Percentiles rank a stretch among this genome's conserved stretches.
Conservation (phyloP, 2,888 invertebrate species). For the Auanema sp. region DNA sequence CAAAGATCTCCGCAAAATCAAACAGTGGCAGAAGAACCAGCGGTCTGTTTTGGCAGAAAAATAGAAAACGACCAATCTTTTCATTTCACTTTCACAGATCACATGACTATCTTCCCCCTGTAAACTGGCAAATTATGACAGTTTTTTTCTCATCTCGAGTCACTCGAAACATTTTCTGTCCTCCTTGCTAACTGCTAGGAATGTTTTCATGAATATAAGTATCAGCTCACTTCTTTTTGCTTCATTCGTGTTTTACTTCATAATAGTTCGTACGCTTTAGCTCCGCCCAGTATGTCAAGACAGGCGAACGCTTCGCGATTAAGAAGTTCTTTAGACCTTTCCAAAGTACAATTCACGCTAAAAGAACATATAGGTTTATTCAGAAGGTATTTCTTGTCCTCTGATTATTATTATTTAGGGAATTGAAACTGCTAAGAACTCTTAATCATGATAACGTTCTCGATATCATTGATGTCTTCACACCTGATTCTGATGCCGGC, state of each 20-base stretch:
- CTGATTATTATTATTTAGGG: conserved; percentile 69
- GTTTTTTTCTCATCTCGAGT: too few species aligned
- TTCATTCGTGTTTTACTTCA: background rate
- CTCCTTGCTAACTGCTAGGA: too few species aligned
- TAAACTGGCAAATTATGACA: too few species aligned
- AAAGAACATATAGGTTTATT: conserved; percentile 74
- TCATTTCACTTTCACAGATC: too few species aligned
- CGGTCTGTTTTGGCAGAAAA: too few species aligned
- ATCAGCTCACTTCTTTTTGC: too few species aligned
- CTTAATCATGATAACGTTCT: conserved; percentile 99
- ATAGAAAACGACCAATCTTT: too few species aligned
- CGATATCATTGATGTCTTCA: conserved; percentile 58
- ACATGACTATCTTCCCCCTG: too few species aligned
- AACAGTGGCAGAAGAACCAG: too few species aligned
- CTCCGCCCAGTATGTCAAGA: conserved; percentile 43
- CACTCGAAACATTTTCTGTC: too few species aligned
- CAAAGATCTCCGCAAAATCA: too few species aligned
- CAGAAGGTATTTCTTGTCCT: background rate
- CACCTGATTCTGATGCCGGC: conserved; percentile 46
- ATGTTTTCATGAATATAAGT: too few species aligned
- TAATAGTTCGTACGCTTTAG: conserved; percentile 22
- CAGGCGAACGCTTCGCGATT: conserved; percentile 84
- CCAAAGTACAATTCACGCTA: conserved; percentile 94
- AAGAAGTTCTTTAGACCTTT: conserved; percentile 92
- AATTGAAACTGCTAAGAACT: conserved; percentile 89